Evolutionary conservation across 2,113 vertebrate species (phyloP).

Genomic region (Carlito syrichta): DNA sequence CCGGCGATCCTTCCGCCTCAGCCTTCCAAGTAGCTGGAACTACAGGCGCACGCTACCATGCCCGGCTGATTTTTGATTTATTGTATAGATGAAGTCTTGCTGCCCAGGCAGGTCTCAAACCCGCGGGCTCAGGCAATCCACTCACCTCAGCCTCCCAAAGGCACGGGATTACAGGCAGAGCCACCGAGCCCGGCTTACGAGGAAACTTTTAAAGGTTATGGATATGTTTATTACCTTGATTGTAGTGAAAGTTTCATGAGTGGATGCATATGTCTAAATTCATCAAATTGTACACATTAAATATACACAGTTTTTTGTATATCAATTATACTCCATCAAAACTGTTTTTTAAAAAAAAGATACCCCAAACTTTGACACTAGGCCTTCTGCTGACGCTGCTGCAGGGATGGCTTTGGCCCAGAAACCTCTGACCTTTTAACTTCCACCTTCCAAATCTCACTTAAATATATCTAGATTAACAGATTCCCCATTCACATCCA

Average conservation of each 20-base stretch:
- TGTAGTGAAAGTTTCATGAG: neutral
- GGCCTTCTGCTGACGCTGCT: neutral
- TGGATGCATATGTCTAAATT: neutral
- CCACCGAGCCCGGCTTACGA: no score
- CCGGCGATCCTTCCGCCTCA: no score
- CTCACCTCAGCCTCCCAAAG: no score
- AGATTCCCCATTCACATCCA: neutral
- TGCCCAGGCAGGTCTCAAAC: no score
- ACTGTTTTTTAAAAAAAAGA: neutral
- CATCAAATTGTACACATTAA: neutral
- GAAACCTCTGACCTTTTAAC: neutral
- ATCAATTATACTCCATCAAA: neutral
- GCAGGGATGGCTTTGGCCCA: neutral
- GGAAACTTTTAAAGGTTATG: no score
- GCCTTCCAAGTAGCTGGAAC: no score
- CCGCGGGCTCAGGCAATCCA: no score
- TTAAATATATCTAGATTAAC: neutral
- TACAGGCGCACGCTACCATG: no score
- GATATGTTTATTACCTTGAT: neutral
- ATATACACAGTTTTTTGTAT: no score
- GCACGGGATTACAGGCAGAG: no score
- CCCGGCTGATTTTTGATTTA: no score
- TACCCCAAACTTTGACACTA: neutral
- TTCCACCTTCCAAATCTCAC: neutral
- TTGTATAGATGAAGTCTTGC: no score